phyloP scores from a whole-genome alignment of 1,140 invertebrate genomes.

The Temnothorax nylanderi region DNA sequence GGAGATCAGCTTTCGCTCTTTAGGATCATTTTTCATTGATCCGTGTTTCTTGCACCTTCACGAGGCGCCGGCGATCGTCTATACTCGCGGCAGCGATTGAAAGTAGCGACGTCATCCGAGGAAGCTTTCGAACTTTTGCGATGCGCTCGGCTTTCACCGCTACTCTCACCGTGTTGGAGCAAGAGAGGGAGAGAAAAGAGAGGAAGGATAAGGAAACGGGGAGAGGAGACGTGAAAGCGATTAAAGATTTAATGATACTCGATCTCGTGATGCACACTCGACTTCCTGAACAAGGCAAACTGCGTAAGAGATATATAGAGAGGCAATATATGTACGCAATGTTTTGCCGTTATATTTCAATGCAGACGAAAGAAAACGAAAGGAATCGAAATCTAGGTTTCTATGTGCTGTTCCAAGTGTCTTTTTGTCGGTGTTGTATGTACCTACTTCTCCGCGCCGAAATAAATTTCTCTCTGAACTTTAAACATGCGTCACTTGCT shows the following conservation, averaged over 20 bases:
- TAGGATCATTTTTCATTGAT: slow-evolving; percentile 68
- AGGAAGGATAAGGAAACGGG: not conserved
- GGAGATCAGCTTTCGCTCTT: slow-evolving; percentile 55
- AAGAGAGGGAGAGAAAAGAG: not conserved
- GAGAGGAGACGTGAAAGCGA: slow-evolving; percentile 64
- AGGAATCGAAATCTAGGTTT: slow-evolving; percentile 4
- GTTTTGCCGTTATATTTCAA: slow-evolving; percentile 18
- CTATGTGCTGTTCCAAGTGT: not conserved
- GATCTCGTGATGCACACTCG: slow-evolving; percentile 24
- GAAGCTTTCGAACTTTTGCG: slow-evolving; percentile 72
- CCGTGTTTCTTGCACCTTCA: slow-evolving; percentile 46
- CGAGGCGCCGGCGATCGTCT: slow-evolving; percentile 35
- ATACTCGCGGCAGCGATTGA: slow-evolving; percentile 58
- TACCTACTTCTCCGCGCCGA: not conserved
- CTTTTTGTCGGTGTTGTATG: not conserved
- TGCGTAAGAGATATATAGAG: not conserved
- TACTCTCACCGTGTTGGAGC: slow-evolving; percentile 56
- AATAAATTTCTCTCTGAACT: not conserved
- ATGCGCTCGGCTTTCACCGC: slow-evolving; percentile 63
- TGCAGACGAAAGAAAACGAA: slow-evolving; percentile 20
- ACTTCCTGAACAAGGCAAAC: slow-evolving; percentile 23
- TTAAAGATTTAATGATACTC: slow-evolving; percentile 66
- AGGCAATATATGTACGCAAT: not conserved
- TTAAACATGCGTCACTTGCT: slow-evolving; percentile 51
- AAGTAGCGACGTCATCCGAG: slow-evolving; percentile 57